phyloP scores from a whole-genome alignment of 1,140 invertebrate species.

The Solenopsis invicta region DNA sequence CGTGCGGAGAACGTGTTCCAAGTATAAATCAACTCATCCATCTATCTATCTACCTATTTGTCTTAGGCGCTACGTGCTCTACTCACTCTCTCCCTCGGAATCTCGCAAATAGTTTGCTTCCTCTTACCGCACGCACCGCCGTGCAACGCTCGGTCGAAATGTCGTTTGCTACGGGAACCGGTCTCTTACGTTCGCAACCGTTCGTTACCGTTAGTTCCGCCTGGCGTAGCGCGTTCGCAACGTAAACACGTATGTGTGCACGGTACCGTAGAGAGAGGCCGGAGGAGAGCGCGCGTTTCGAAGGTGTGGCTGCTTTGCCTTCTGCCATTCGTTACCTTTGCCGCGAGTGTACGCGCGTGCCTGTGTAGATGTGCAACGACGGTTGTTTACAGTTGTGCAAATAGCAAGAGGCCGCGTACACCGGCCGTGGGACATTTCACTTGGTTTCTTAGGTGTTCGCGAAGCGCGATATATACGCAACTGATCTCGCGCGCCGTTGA shows the following conservation, averaged over 20 bases:
- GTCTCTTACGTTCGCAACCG: slow-evolving; percentile 77
- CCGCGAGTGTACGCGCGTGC: slow-evolving; percentile 49
- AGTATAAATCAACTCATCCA: slow-evolving; percentile 33
- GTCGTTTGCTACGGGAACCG: slow-evolving; percentile 74
- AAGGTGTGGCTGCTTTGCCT: slow-evolving; percentile 74
- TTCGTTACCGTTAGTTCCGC: slow-evolving; percentile 79
- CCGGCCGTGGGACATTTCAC: slow-evolving; percentile 53
- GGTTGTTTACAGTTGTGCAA: slow-evolving; percentile 66
- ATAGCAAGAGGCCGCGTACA: slow-evolving; percentile 50
- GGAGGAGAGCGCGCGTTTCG: slow-evolving; percentile 62
- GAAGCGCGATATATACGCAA: not conserved
- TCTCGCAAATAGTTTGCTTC: slow-evolving; percentile 24
- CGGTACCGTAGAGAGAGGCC: slow-evolving; percentile 35
- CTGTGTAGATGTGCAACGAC: slow-evolving; percentile 33
- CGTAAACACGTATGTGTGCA: slow-evolving; percentile 74
- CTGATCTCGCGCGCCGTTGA: slow-evolving; percentile 34
- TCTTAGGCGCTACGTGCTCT: slow-evolving; percentile 10
- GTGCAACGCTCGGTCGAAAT: slow-evolving; percentile 67
- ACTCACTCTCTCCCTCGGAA: slow-evolving; percentile 56
- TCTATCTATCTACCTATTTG: slow-evolving; percentile 58
- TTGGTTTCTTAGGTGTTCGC: not conserved
- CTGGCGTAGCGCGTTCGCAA: slow-evolving; percentile 71
- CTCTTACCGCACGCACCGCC: slow-evolving; percentile 27
- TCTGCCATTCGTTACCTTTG: slow-evolving; percentile 76
- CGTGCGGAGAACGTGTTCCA: not conserved